A percentile compares a stretch with the other conserved stretches of the same genome.
phyloP scores from a whole-genome alignment of 37 sponge, comb jelly and placozoan genomes.

The Mnemiopsis leidyi region DNA sequence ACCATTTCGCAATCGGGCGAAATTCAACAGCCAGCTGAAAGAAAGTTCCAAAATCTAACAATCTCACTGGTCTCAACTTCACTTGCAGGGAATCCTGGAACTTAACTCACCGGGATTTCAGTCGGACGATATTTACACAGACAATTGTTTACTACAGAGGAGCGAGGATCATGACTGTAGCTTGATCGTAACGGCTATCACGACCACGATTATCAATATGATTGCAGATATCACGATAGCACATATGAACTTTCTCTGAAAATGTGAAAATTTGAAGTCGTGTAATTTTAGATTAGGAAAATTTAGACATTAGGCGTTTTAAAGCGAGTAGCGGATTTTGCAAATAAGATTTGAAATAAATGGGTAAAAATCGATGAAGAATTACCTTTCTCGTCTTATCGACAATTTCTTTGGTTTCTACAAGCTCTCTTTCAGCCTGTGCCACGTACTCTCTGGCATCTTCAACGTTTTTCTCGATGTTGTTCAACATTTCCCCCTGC shows the following conservation, averaged over 20 bases:
- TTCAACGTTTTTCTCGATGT: slow-evolving; percentile 8
- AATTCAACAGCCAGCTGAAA: no score
- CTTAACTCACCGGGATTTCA: no score
- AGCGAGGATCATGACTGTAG: not conserved
- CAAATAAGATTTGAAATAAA: no score
- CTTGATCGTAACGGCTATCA: not conserved
- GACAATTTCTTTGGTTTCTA: not conserved
- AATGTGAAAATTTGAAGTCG: not conserved
- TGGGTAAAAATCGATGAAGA: no score
- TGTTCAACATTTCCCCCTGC: slow-evolving; percentile 25
- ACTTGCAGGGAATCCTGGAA: no score
- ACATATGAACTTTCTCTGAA: slow-evolving; percentile 14
- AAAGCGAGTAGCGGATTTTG: no score
- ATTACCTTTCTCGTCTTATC: not conserved
- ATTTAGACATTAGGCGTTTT: no score
- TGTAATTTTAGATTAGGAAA: not conserved
- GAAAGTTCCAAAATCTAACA: no score
- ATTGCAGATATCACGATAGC: not conserved
- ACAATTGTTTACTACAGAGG: no score
- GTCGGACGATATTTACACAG: no score
- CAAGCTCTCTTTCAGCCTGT: not conserved
- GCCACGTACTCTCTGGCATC: not conserved
- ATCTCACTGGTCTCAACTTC: no score
- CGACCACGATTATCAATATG: not conserved
- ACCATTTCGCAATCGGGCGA: no score